Evolutionary conservation across 2,888 invertebrate species (phyloP).

Genomic region (Blomia tropicalis): DNA sequence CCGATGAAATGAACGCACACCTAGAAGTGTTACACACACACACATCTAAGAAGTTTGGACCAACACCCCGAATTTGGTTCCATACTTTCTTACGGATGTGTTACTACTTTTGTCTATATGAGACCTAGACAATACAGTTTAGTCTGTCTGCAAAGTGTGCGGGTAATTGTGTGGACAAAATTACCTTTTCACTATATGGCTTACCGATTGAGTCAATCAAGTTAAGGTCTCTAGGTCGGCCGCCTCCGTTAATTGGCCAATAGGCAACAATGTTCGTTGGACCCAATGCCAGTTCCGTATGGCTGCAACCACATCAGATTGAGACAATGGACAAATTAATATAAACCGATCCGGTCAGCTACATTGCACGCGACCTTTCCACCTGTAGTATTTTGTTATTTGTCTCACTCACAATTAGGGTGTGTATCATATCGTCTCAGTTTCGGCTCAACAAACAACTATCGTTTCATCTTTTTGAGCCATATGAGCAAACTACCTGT

Average conservation of each 20-base stretch:
- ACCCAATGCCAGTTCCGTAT: not conserved
- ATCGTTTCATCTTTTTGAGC: no score
- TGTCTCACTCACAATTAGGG: not conserved
- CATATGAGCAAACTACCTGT: not conserved
- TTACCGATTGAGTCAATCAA: conserved; percentile 12
- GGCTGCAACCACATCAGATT: conserved; percentile 3
- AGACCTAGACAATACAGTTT: not conserved
- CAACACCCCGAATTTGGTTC: not conserved
- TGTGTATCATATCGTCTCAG: no score
- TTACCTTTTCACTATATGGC: not conserved
- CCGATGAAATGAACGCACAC: no score
- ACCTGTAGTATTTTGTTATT: not conserved
- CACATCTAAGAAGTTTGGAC: no score
- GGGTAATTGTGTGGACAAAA: conserved; percentile 1
- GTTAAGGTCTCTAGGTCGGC: not conserved
- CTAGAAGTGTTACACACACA: no score
- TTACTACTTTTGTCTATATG: no score
- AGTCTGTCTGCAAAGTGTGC: not conserved
- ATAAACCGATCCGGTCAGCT: not conserved
- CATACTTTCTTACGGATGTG: conserved; percentile 5
- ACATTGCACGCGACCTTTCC: conserved; percentile 2
- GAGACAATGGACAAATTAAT: conserved; percentile 12
- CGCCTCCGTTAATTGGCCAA: not conserved
- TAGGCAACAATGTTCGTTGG: not conserved
- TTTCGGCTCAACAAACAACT: no score